phyloP scores from a whole-genome alignment of 64 coral and sea anemone genomes.

The Trachythela sp. region DNA sequence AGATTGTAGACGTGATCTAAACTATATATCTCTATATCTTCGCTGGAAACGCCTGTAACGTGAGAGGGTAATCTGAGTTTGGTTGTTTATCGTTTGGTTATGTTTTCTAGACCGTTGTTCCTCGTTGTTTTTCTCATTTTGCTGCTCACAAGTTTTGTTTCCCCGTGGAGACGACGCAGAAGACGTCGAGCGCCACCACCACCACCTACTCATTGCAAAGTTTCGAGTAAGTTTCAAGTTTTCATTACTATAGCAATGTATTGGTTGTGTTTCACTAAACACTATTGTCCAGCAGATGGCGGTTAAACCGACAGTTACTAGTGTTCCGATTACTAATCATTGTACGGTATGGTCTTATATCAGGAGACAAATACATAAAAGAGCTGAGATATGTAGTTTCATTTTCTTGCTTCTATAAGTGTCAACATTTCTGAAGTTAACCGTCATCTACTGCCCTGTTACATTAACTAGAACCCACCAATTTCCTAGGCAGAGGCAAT shows the following conservation, averaged over 20 bases:
- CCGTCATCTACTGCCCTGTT: too few relatives aligned
- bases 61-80: not conserved
- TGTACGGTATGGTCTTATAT: too few relatives aligned
- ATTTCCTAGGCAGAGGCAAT: too few relatives aligned
- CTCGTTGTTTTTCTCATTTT: not conserved
- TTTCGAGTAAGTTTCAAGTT: not conserved
- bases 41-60: not conserved
- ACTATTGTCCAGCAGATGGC: too few relatives aligned
- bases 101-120: not conserved
- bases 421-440: too few relatives aligned
- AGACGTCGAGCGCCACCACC: not conserved
- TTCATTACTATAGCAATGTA: not conserved
- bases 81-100: not conserved
- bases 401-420: too few relatives aligned
- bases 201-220: not conserved
- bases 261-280: too few relatives aligned
- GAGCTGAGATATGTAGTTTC: too few relatives aligned
- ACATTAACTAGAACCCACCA: too few relatives aligned
- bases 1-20: not conserved
- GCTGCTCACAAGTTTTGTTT: not conserved
- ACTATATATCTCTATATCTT: not conserved
- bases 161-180: not conserved
- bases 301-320: too few relatives aligned
- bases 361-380: too few relatives aligned
- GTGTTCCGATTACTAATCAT: too few relatives aligned